phyloP scores from a whole-genome alignment of 1,140 invertebrate species.

The Aphelenchoides avenae region DNA sequence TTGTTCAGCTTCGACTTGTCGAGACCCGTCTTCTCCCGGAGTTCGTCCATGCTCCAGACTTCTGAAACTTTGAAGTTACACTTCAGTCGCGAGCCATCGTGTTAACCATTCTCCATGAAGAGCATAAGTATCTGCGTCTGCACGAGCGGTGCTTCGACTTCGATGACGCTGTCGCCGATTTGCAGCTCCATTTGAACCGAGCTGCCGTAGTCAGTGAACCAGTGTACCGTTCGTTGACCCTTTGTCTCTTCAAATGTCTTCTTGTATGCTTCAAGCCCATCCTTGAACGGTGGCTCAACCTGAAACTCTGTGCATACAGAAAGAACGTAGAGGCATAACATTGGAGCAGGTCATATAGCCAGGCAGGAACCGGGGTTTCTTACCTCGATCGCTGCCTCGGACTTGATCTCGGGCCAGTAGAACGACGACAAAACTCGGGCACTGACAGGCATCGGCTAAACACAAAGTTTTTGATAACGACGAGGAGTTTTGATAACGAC shows the following conservation, averaged over 20 bases:
- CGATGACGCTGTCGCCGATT: conserved; percentile 74
- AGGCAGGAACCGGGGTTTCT: not conserved
- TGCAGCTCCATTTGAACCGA: conserved; percentile 76
- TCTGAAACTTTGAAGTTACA: conserved; percentile 20
- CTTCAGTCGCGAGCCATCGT: conserved; percentile 23
- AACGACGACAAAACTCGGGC: conserved; percentile 89
- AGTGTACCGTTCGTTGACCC: conserved; percentile 78
- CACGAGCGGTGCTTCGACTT: conserved; percentile 80
- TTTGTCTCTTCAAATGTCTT: conserved; percentile 87
- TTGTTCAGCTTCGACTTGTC: conserved; percentile 76
- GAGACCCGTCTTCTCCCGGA: conserved; percentile 20
- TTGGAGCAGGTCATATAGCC: no score
- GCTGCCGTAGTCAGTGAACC: conserved; percentile 63
- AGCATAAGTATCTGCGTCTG: conserved; percentile 90
- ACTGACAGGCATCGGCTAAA: conserved; percentile 64
- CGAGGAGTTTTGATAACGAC: conserved; percentile 37
- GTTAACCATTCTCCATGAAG: conserved; percentile 78
- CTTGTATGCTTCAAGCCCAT: conserved; percentile 79
- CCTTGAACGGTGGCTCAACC: conserved; percentile 74
- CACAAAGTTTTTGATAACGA: not conserved
- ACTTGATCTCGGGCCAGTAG: conserved; percentile 95
- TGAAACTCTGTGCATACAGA: conserved; percentile 64
- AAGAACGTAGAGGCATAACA: not conserved
- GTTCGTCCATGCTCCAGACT: conserved; percentile 19
- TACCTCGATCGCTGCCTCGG: conserved; percentile 69